These are phyloP conservation scores for Micoletzkya japonica DNA, from an alignment of 2,888 invertebrate genomes.

Conservation along the genomic window DNA sequence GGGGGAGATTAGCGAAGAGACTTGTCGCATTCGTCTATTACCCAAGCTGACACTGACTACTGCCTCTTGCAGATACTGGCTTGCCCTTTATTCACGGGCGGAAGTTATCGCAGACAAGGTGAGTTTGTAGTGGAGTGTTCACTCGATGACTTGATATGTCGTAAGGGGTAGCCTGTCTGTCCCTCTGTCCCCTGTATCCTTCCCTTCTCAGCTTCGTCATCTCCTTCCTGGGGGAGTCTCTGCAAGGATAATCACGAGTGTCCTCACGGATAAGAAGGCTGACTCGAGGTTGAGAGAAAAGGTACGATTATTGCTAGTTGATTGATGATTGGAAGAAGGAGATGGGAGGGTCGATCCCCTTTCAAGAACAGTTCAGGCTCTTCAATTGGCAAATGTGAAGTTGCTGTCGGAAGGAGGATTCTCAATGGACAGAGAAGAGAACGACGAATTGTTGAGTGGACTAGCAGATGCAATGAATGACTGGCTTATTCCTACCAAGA, in stretches of 20 bases:
- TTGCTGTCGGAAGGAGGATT: conserved; percentile 72
- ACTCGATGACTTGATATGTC: too few species aligned
- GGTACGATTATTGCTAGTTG: conserved; percentile 66
- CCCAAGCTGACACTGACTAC: too few species aligned
- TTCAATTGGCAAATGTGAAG: conserved; percentile 83
- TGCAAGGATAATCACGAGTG: conserved; percentile 76
- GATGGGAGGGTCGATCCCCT: background rate
- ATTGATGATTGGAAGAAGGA: background rate
- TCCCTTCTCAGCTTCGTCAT: conserved; percentile 61
- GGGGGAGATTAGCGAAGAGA: too few species aligned
- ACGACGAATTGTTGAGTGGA: conserved; percentile 45
- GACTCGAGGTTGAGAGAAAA: conserved; percentile 68
- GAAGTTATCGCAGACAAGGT: conserved; percentile 55
- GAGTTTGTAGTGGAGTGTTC: background rate
- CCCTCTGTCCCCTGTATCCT: background rate
- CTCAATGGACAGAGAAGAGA: conserved; percentile 43
- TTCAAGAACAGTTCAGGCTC: conserved; percentile 70
- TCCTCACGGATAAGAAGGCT: conserved; percentile 70
- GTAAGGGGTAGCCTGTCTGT: too few species aligned
- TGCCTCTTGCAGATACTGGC: conserved; percentile 39
- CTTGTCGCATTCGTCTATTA: too few species aligned
- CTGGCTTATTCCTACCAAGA: conserved; percentile 47
- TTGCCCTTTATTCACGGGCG: conserved; percentile 44
- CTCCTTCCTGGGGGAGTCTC: conserved; percentile 80
- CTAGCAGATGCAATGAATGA: conserved; percentile 49